Base-by-base conservation (phyloP, 2,797 vertebrate genomes). In the Phyllotis vaccarum region DNA sequence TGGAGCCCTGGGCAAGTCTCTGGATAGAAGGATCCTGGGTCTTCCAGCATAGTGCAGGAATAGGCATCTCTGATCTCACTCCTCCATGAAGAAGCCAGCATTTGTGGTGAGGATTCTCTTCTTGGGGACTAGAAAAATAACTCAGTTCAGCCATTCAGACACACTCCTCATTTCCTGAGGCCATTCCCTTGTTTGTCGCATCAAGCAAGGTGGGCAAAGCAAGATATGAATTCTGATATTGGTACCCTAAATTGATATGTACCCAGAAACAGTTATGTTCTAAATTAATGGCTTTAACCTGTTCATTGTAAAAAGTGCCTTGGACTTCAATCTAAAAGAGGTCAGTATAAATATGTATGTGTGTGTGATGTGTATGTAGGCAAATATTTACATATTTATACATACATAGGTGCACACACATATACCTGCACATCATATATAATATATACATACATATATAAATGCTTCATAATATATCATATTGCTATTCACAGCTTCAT, bases 271-370 rank as follows among this genome's bases (percentile, higher is more conserved):
- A 98, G 98, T 97, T 98, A 92, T 97, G 97, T 97, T 97, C 97
- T 96, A 96, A 98, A 98, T 97, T 98, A 98, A 99, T 98, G 98
- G 98, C 98, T 99, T 99, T 98, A 98, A 98, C 96, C 98, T 99
- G 98, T 99, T 99, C 98, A 98, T 98, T 98, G 98, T 98, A 98
- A 98, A 97, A 99, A 99, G 98, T 99, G 98, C 98, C 98, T 98
- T 99, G 98, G 98, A 98, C 98, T 98, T 98, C 98, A 98, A 97
- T 98, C 98, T 97, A 98, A 98, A 98, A 98, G 98, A 98, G 98
- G 98, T 98, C 98, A 97, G 98, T 98, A 98, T 98, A 98, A 98
- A 97, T 97, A 98, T 96, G 83, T 97, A 76, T 97, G 80, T 96
- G 91, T 97, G 97, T 97, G 96, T 97, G 91, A 95, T n/a, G 43